Evolutionary conservation across 2,797 vertebrate genomes (phyloP), one percentile per base, ranked within the genome.

Genomic region (Mionectes olivaceus): DNA sequence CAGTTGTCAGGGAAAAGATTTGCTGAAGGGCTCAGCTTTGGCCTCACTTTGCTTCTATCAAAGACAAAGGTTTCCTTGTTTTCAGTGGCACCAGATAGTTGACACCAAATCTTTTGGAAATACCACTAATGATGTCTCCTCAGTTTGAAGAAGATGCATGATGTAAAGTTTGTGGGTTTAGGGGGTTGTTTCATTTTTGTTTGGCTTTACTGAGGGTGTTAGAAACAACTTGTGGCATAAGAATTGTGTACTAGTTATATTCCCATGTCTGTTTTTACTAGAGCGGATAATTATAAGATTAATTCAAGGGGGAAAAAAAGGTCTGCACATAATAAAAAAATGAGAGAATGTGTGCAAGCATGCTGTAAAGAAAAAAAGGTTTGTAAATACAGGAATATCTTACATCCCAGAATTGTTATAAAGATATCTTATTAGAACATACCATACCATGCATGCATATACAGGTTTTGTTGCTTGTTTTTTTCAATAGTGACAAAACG

Each of bases 131-230:
- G 24, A 9, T 25, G 17, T 46, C 74, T 76, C 44, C 53, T 64
- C 1, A 0, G 7, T 56, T 61, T 67, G 28, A 76, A 50, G 22
- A 60, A 2, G 8, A 37, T 25, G 9, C 0, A 0, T 9, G 18
- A 65, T 16, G 8, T 16, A 8, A 82, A 76, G 10, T 44, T 53
- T 24, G 16, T 14, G 44, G 18, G 9, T 28, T 82, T 73, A 25
- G 9, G 15, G 15, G 4, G 9, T 11, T 53, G 13, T 17, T 67
- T 69, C 39, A 39, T 41, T 80, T 94, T 52, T 73, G 5, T 50
- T 81, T 61, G 35, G 3, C 37, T 94, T 92, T 76, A 69, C 17
- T 46, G 59, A 49, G 13, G 10, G 7, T 23, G 4, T 61, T 52
- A 69, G n/a, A 43, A 86, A 41, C 10, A 79, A 43, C 19, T 23